Evolutionary conservation across 2,888 invertebrate species (phyloP), one percentile per base, ranked within the genome.

Genomic region (Hypolimnas misippus): DNA sequence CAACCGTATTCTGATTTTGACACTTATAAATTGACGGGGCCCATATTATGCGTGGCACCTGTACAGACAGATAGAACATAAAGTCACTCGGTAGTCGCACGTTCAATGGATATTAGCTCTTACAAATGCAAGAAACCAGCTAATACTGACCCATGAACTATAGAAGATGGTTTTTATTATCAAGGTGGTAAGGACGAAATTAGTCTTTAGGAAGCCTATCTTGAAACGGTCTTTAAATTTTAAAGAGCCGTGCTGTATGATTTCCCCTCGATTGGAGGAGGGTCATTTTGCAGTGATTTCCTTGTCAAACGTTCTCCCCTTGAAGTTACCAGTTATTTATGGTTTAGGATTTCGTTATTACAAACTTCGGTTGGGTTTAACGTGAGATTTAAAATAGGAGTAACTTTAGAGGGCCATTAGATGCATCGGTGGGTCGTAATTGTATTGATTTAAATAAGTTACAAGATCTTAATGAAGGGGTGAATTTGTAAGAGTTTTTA

Each of bases 1-100:
- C 38, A 33, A 46, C 65, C 29, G n/a, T 35, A 57, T 44, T 54
- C 62, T 73, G 76, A 76, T 74, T 81, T 79, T 81, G 84, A 82
- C 84, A 78, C 74, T 79, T 81, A 84, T 78, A 83, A 85, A 84
- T 85, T 81, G 83, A 77, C 81, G 72, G 71, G 29, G 40, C 74
- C 78, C 50, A 46, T 59, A 53, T 82, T 79, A 80, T 79, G 76
- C 67, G 59, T 74, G 75, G 76, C 83, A 84, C 83, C 82, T 83
- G 78, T 59, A 65, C 55, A 54, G 49, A 53, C 60, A 69, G 69
- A 69, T 69, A 67, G 65, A 69, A 63, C 56, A 65, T 57, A 67
- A 64, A 66, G 57, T 54, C 55, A 52, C 46, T 62, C 21, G 31
- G 38, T 19, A n/a, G n/a, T 54, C 16, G 17, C 46, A 21, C 35